phyloP scores from a whole-genome alignment of 1,140 invertebrate species.

The Drosophila murphyi region DNA sequence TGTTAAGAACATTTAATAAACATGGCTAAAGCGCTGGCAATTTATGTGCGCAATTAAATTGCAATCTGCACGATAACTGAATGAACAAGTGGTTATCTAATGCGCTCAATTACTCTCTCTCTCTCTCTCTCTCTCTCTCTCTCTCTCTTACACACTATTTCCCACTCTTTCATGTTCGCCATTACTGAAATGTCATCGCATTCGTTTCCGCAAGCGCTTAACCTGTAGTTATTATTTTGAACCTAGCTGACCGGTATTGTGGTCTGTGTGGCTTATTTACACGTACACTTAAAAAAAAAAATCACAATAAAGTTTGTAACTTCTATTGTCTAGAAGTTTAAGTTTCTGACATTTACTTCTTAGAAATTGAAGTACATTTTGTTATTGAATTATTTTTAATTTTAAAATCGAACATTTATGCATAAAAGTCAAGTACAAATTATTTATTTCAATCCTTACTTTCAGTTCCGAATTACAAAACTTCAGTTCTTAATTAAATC shows the following conservation, averaged over 20 bases:
- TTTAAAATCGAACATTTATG: too few relatives aligned
- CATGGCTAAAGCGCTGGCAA: slow-evolving; percentile 39
- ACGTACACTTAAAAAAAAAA: neutral
- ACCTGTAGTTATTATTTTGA: slow-evolving; percentile 44
- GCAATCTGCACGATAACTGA: slow-evolving; percentile 54
- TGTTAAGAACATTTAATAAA: slow-evolving; percentile 18
- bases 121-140: neutral
- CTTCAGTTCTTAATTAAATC: neutral
- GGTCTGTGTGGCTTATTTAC: slow-evolving; percentile 27
- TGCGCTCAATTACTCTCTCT: too few relatives aligned
- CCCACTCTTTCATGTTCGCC: neutral
- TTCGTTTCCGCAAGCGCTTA: slow-evolving; percentile 46
- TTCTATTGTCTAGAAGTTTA: too few relatives aligned
- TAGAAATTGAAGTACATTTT: too few relatives aligned
- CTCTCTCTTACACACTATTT: neutral
- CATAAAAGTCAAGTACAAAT: too few relatives aligned
- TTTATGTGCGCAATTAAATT: slow-evolving; percentile 71
- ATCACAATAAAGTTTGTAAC: too few relatives aligned
- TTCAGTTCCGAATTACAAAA: too few relatives aligned
- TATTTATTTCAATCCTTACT: too few relatives aligned
- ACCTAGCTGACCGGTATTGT: slow-evolving; percentile 26
- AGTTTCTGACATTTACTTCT: too few relatives aligned
- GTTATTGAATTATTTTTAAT: too few relatives aligned
- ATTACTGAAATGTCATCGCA: slow-evolving; percentile 21
- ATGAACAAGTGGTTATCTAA: slow-evolving; percentile 36